Percentiles rank a stretch among this genome's conserved stretches.
Evolutionary conservation across 2,888 invertebrate species (phyloP).

Genomic region (Torymus texanus): DNA sequence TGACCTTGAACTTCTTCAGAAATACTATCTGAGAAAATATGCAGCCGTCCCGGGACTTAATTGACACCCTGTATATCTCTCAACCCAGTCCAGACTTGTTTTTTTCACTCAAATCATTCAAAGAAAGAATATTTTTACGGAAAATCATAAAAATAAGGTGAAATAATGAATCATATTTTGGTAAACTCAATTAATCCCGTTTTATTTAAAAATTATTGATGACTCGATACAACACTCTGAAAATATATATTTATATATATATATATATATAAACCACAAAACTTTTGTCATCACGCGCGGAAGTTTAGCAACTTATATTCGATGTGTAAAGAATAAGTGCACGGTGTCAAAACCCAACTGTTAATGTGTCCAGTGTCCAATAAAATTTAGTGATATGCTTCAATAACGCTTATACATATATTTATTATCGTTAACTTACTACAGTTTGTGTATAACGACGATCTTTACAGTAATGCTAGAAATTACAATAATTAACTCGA

Average conservation of each 20-base stretch:
- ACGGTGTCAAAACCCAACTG: constrained; percentile 1
- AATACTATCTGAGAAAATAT: too few relatives aligned
- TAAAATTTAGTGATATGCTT: constrained; percentile 40
- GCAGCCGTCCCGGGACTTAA: too few relatives aligned
- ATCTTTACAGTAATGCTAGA: constrained; percentile 1
- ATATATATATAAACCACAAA: constrained; percentile 57
- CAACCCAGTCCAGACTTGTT: too few relatives aligned
- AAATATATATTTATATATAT: constrained; percentile 57
- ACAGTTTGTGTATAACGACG: constrained; percentile 12
- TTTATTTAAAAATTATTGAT: constrained; percentile 67
- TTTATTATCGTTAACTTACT: constrained; percentile 25
- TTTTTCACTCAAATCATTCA: too few relatives aligned
- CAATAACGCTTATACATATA: constrained; percentile 10
- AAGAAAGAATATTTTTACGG: too few relatives aligned
- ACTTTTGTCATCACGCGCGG: constrained; percentile 11
- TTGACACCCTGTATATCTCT: too few relatives aligned
- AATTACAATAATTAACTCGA: not conserved
- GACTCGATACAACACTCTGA: constrained; percentile 65
- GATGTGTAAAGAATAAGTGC: constrained; percentile 32
- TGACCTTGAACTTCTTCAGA: too few relatives aligned
- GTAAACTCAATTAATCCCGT: constrained; percentile 63
- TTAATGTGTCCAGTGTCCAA: constrained; percentile 41
- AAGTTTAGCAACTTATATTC: constrained; percentile 20
- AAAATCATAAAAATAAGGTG: too few relatives aligned
- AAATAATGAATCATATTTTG: constrained; percentile 19